Percentiles rank a stretch among this genome's conserved stretches.
Evolutionary conservation across 2,797 vertebrate species (phyloP).

Genomic region (Sebastiscus albofasciatus): DNA sequence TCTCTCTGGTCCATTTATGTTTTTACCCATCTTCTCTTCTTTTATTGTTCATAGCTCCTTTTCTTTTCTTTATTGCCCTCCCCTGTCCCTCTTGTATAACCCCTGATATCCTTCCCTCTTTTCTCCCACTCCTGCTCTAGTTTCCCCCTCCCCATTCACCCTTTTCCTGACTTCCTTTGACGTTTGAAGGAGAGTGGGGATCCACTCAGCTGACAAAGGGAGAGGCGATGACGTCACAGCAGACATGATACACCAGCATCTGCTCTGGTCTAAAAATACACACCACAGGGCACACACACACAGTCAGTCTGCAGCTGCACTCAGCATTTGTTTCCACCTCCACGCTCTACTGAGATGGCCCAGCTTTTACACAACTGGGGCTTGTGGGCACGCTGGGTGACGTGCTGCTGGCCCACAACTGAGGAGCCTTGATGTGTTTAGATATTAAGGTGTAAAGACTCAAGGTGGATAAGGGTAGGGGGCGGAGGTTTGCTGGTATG

Average conservation of each 20-base stretch:
- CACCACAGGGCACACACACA: constrained; percentile 70
- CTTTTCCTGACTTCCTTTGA: constrained; percentile 59
- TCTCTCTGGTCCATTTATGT: background rate
- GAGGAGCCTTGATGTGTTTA: constrained; percentile 17
- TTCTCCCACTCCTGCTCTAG: background rate
- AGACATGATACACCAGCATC: constrained; percentile 82
- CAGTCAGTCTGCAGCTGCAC: constrained; percentile 77
- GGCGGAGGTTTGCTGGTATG: background rate
- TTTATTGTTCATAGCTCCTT: background rate
- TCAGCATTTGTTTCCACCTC: constrained; percentile 76
- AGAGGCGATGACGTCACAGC: constrained; percentile 74
- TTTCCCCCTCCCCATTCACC: constrained; percentile 18
- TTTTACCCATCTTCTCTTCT: background rate
- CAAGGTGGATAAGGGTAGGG: background rate
- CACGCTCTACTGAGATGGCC: constrained; percentile 67
- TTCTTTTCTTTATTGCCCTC: background rate
- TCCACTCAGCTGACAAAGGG: constrained; percentile 78
- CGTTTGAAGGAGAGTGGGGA: constrained; percentile 70
- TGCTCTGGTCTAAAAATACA: constrained; percentile 84
- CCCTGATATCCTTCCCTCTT: constrained; percentile 4
- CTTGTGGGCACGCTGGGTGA: constrained; percentile 55
- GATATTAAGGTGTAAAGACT: constrained; percentile 20
- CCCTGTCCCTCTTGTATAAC: constrained; percentile 18
- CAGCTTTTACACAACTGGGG: constrained; percentile 70
- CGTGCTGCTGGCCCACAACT: constrained; percentile 45